phyloP scores from a whole-genome alignment of 2,797 vertebrate species.

The Sebastes vulpes region DNA sequence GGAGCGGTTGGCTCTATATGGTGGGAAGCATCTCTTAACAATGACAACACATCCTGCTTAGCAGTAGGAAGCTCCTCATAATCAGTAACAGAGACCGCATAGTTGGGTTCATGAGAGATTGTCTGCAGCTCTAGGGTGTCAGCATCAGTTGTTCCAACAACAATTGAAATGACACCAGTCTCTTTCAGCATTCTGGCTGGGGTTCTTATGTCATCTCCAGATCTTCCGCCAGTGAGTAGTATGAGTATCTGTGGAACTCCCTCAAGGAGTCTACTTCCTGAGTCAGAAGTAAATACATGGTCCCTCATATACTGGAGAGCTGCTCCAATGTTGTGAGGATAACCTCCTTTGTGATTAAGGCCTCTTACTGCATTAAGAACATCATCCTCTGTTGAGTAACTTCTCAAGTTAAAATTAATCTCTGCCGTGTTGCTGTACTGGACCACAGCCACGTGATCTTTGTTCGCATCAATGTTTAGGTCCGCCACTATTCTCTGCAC shows the following conservation, averaged over 20 bases:
- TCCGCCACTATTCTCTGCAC: conserved; percentile 70
- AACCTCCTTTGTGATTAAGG: conserved; percentile 82
- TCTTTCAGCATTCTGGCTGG: conserved; percentile 78
- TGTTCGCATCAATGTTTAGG: conserved; percentile 69
- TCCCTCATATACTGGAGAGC: conserved; percentile 82
- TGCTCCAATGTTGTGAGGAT: conserved; percentile 78
- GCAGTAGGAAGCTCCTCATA: conserved; percentile 83
- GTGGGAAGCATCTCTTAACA: conserved; percentile 65
- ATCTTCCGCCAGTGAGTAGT: conserved; percentile 82
- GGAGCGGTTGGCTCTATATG: conserved; percentile 45
- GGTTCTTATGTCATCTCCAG: conserved; percentile 83
- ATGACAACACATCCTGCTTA: conserved; percentile 72
- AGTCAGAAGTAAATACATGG: conserved; percentile 69
- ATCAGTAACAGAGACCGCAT: conserved; percentile 86
- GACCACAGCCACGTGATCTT: conserved; percentile 77
- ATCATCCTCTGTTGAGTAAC: conserved; percentile 65
- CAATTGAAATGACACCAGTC: conserved; percentile 77
- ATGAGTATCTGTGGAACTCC: conserved; percentile 85
- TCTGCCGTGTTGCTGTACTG: conserved; percentile 81
- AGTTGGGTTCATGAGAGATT: conserved; percentile 89
- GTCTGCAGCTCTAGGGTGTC: conserved; percentile 87
- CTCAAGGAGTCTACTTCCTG: conserved; percentile 81
- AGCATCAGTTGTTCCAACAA: conserved; percentile 81
- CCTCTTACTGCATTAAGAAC: conserved; percentile 71
- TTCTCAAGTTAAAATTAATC: conserved; percentile 76